Percentiles rank a stretch among this genome's conserved stretches.
Evolutionary conservation across 2,797 vertebrate species (phyloP).

Genomic region (Synaphobranchus kaupii): DNA sequence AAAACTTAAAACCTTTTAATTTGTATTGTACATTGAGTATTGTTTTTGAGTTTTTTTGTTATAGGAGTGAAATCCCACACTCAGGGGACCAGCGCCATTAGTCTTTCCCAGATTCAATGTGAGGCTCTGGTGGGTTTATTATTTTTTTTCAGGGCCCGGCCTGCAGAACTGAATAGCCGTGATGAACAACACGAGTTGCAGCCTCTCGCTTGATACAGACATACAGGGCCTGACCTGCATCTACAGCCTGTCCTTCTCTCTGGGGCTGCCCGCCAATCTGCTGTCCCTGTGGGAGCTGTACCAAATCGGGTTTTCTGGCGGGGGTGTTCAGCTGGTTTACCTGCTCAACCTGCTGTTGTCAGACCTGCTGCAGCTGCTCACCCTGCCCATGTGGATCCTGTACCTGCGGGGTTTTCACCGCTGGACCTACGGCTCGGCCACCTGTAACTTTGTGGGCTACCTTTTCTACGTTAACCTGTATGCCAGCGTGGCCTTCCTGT

Average conservation of each 20-base stretch:
- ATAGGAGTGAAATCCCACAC: background rate
- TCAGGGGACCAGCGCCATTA: background rate
- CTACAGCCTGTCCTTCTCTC: constrained; percentile 73
- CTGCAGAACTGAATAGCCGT: constrained; percentile 20
- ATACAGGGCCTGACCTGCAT: constrained; percentile 71
- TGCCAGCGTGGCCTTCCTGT: constrained; percentile 76
- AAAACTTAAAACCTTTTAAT: background rate
- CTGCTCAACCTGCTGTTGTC: constrained; percentile 78
- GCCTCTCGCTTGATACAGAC: constrained; percentile 71
- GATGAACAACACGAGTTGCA: constrained; percentile 72
- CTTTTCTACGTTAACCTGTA: constrained; percentile 78
- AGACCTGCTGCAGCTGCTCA: constrained; percentile 77
- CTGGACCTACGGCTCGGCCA: constrained; percentile 65
- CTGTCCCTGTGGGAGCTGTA: constrained; percentile 79
- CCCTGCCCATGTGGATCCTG: constrained; percentile 77
- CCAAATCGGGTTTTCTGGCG: constrained; percentile 69
- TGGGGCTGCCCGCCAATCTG: constrained; percentile 79
- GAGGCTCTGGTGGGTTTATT: background rate
- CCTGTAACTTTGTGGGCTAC: constrained; percentile 77
- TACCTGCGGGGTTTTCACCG: constrained; percentile 68
- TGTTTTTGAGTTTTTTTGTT: background rate
- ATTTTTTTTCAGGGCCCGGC: background rate
- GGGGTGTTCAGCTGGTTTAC: constrained; percentile 73
- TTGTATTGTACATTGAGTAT: background rate
- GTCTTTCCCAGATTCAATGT: background rate